Evolutionary conservation across 37 sponge, comb jelly and placozoan species (phyloP).

Genomic region (Bolinopsis microptera): DNA sequence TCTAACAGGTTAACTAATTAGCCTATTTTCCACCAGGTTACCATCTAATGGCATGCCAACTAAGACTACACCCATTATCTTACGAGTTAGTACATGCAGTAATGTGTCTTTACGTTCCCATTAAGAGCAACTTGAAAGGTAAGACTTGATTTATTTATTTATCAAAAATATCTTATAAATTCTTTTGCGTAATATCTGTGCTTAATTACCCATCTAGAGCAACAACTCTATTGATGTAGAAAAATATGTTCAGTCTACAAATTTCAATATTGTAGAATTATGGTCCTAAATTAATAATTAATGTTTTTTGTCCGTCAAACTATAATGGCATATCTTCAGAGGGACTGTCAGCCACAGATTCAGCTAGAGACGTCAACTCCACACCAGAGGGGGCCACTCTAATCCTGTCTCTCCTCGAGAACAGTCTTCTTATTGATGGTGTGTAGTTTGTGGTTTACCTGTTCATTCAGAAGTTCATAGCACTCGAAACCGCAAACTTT

Average conservation of each 20-base stretch:
- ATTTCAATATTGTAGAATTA: too few relatives aligned
- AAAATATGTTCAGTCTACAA: too few relatives aligned
- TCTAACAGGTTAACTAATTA: too few relatives aligned
- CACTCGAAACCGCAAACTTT: too few relatives aligned
- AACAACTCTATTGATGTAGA: too few relatives aligned
- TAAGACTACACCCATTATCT: slow-evolving; percentile 31
- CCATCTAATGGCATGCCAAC: slow-evolving; percentile 37
- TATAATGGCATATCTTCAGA: background rate
- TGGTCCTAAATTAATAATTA: too few relatives aligned
- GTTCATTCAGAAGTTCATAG: background rate
- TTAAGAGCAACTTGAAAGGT: slow-evolving; percentile 9
- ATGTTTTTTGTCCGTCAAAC: too few relatives aligned
- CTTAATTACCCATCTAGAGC: too few relatives aligned
- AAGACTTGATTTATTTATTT: background rate
- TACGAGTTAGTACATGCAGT: slow-evolving; percentile 8
- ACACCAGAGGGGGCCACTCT: slow-evolving; percentile 35
- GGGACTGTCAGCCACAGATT: background rate
- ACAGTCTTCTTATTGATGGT: background rate
- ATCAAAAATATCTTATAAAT: too few relatives aligned
- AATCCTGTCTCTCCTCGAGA: slow-evolving; percentile 12
- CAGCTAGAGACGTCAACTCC: background rate
- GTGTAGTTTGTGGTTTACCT: background rate
- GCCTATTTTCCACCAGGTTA: background rate
- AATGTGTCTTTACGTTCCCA: slow-evolving; percentile 36
- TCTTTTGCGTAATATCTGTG: too few relatives aligned